Conservation (phyloP, 1,140 invertebrate genomes). For the Aphelenchoides avenae region DNA sequence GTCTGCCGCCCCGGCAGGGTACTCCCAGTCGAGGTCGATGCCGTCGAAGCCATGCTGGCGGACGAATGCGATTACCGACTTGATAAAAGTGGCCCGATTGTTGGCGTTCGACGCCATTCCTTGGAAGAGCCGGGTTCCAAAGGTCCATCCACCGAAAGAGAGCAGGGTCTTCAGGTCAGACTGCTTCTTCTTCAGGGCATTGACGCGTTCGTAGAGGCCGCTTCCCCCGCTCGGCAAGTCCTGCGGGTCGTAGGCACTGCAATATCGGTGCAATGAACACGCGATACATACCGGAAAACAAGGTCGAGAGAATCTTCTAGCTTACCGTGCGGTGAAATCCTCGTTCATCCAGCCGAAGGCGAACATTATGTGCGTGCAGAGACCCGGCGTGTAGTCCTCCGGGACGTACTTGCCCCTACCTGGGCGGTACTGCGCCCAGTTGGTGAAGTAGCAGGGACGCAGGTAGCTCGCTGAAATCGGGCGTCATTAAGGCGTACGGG, state of each 20-base stretch:
- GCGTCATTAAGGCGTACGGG: no score
- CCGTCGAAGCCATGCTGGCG: slow-evolving; percentile 55
- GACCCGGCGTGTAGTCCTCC: slow-evolving; percentile 83
- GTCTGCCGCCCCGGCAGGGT: slow-evolving; percentile 67
- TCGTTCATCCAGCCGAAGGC: slow-evolving; percentile 92
- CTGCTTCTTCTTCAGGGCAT: slow-evolving; percentile 44
- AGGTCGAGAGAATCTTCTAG: not conserved
- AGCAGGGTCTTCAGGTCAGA: slow-evolving; percentile 53
- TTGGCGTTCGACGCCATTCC: slow-evolving; percentile 36
- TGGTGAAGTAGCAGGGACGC: slow-evolving; percentile 77
- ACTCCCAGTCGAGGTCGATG: slow-evolving; percentile 90
- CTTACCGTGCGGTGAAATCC: slow-evolving; percentile 66
- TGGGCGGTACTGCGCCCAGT: slow-evolving; percentile 87
- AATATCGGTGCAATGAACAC: not conserved
- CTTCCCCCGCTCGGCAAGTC: slow-evolving; percentile 44
- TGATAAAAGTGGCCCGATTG: slow-evolving; percentile 42
- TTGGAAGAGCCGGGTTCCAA: slow-evolving; percentile 38
- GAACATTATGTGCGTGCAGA: slow-evolving; percentile 85
- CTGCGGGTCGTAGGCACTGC: slow-evolving; percentile 49
- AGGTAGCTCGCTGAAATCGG: slow-evolving; percentile 6
- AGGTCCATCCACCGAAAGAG: slow-evolving; percentile 59
- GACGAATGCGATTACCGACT: slow-evolving; percentile 52
- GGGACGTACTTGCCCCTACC: slow-evolving; percentile 85
- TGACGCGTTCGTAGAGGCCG: slow-evolving; percentile 53
- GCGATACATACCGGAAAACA: not conserved